These are phyloP conservation scores for Condylura cristata DNA, from an alignment of 2,113 vertebrate species.

Conservation along the genomic window DNA sequence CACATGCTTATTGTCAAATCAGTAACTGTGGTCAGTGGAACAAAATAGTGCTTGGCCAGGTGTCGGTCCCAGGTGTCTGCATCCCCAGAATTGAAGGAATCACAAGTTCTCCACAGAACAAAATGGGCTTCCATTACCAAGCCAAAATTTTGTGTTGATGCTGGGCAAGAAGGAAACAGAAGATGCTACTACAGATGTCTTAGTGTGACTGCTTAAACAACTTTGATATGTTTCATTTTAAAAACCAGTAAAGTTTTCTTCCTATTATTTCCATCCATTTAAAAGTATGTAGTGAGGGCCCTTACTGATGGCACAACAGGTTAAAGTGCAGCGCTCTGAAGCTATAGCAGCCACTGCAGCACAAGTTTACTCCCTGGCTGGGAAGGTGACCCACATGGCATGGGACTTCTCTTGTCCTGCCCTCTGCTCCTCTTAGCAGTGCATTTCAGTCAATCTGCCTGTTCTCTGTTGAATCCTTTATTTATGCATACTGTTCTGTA, in stretches of 20 bases:
- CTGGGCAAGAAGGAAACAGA: background rate
- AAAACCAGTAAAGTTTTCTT: background rate
- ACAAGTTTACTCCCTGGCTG: no score
- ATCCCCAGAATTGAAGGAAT: background rate
- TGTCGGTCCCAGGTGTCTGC: background rate
- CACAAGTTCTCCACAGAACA: background rate
- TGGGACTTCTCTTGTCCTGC: no score
- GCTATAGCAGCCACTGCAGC: no score
- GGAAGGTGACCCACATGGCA: no score
- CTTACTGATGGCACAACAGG: no score
- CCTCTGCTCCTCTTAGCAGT: no score
- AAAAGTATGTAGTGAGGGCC: conserved; percentile 21
- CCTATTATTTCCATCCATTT: background rate
- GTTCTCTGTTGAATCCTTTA: no score
- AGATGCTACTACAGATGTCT: background rate
- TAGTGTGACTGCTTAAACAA: background rate
- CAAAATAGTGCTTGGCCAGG: background rate
- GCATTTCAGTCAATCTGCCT: no score
- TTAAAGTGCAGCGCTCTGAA: no score
- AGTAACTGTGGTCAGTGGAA: background rate
- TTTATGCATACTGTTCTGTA: no score
- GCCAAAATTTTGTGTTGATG: background rate
- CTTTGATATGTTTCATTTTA: background rate
- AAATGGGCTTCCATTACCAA: background rate
- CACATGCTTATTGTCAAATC: background rate